Evolutionary conservation across 2,888 invertebrate species (phyloP).

Genomic region (Papilio demoleus): DNA sequence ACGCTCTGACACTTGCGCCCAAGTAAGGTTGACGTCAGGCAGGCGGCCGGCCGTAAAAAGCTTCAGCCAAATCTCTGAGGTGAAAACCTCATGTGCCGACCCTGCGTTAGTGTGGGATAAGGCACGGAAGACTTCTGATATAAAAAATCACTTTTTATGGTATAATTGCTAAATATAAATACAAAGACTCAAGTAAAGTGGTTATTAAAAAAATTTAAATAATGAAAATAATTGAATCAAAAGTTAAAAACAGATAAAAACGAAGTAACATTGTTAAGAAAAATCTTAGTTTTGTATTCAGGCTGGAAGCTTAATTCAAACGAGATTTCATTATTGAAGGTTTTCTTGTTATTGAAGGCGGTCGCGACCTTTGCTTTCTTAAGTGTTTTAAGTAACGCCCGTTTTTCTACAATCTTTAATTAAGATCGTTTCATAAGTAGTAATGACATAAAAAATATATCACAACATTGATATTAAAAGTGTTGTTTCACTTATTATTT

Average conservation of each 20-base stretch:
- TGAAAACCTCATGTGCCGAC: too few relatives aligned
- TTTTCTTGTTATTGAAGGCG: slow-evolving; percentile 29
- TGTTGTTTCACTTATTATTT: background rate
- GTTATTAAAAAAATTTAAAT: background rate
- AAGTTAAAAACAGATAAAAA: slow-evolving; percentile 14
- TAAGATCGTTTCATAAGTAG: slow-evolving; percentile 8
- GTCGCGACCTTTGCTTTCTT: slow-evolving; percentile 30
- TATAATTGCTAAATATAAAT: background rate
- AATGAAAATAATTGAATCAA: slow-evolving; percentile 10
- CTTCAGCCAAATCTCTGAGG: too few relatives aligned
- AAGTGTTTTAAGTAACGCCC: slow-evolving; percentile 18
- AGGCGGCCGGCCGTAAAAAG: too few relatives aligned
- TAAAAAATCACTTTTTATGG: background rate
- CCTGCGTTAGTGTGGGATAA: too few relatives aligned
- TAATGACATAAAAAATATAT: background rate
- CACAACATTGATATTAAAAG: background rate
- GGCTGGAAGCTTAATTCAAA: slow-evolving; percentile 22
- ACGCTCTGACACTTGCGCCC: too few relatives aligned
- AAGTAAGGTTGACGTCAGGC: too few relatives aligned
- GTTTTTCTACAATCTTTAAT: slow-evolving; percentile 3
- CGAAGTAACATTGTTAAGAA: slow-evolving; percentile 8
- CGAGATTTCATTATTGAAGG: slow-evolving; percentile 34
- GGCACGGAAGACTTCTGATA: too few relatives aligned
- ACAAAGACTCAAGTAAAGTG: background rate
- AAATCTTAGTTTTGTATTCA: slow-evolving; percentile 33